Evolutionary conservation across 1,140 invertebrate genomes (phyloP).

Genomic region (Drosophila kikkawai): DNA sequence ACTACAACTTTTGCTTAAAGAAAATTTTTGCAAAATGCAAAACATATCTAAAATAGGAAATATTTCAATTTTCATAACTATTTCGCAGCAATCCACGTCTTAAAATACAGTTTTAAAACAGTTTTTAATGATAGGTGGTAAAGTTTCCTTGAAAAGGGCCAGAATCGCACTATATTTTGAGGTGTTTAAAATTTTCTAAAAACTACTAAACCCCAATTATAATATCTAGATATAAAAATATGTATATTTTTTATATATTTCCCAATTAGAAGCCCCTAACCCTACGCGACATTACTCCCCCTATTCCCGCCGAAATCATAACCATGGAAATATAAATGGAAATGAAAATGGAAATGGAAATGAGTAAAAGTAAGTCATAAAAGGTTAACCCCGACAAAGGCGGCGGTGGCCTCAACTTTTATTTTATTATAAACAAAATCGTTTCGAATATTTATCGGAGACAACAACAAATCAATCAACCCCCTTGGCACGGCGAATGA

Average conservation of each 20-base stretch:
- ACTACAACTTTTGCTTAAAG: too few species aligned
- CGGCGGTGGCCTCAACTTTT: constrained; percentile 26
- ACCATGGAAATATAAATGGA: constrained; percentile 11
- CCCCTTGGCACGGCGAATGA: constrained; percentile 47
- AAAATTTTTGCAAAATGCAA: too few species aligned
- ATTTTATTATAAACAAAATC: constrained; percentile 82
- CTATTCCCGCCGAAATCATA: constrained; percentile 4
- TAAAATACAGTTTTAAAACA: too few species aligned
- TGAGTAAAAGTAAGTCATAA: constrained; percentile 18
- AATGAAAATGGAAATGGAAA: constrained; percentile 25
- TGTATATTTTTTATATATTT: background rate
- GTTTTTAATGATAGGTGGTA: too few species aligned
- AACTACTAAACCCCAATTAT: background rate
- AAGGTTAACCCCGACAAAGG: constrained; percentile 7
- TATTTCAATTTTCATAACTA: too few species aligned
- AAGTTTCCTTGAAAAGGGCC: too few species aligned
- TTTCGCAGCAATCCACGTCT: too few species aligned
- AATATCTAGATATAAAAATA: background rate
- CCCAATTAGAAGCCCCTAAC: background rate
- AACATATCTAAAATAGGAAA: too few species aligned
- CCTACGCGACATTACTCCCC: background rate
- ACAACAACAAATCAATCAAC: constrained; percentile 68
- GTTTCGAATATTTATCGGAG: constrained; percentile 72
- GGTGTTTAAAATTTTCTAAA: background rate
- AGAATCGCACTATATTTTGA: too few species aligned